Evolutionary conservation across 1,140 invertebrate genomes (phyloP), one percentile per base, ranked within the genome.

Genomic region (Scaptomyza graminum): DNA sequence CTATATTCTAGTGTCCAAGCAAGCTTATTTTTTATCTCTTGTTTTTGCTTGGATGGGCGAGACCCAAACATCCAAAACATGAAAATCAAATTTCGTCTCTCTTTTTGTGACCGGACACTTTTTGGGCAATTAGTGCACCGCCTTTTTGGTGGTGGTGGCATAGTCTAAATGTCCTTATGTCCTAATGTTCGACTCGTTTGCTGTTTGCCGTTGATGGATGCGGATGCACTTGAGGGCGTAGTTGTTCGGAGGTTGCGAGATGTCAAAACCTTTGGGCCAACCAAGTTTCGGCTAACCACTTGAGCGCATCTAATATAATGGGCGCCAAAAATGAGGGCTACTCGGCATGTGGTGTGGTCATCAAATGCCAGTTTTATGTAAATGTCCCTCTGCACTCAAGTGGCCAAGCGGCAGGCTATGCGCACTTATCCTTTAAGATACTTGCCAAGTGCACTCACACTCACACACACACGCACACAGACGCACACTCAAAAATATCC

Each of bases 11-110:
- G 72, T 83, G 69, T n/a, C 47, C 9, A 22, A n/a, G 22, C 28
- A 47, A 37, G 34, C 25, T 16, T 22, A 22, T 22, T 22, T 3
- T 22, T 22, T 3, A 3, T 2, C 1, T 22, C 2, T 22, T 22
- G 18, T 3, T 3, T 22, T 22, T 22, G 18, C 18, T 22, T 22
- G 18, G 18, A 9, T 34, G 49, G 82, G 78, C 76, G 83, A 63
- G 41, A 55, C 76, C 65, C 13, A 79, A 79, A 76, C 83, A 88
- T 87, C 79, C 79, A 87, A 87, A 87, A 87, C 83, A 87, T 76
- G 84, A 76, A 87, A 87, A 88, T 87, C 83, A 88, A 88, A 87
- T 88, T 87, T 87, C 82, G 37, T 41, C 37, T 41, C 37, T 41
- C 28, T 31, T 31, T 31, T 5, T 31, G 18, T 2, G 18, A 22